phyloP scores from a whole-genome alignment of 2,113 vertebrate genomes.

The Tretioscincus oriximinensis region DNA sequence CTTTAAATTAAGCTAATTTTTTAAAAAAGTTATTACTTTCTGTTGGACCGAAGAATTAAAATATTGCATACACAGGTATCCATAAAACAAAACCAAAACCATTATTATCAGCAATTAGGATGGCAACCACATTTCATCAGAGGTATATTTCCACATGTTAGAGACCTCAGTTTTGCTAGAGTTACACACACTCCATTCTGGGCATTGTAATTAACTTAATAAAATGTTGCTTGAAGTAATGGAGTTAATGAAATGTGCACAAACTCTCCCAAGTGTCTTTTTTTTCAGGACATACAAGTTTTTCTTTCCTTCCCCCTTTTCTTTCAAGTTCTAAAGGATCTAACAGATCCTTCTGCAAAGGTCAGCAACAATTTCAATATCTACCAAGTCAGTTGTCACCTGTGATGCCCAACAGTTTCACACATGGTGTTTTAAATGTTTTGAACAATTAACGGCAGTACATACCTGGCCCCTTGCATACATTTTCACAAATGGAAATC shows the following conservation, averaged over 20 bases:
- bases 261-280: conserved; percentile 34
- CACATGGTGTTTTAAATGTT: conserved; percentile 57
- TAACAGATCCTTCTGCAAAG: conserved; percentile 54
- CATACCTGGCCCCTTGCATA: conserved; percentile 48
- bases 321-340: conserved; percentile 32
- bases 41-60: too few species aligned
- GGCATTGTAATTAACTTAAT: conserved; percentile 1
- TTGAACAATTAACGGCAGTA: conserved; percentile 53
- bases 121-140: too few species aligned
- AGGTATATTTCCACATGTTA: too few species aligned
- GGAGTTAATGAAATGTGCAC: conserved; percentile 36
- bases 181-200: neutral
- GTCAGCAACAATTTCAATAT: conserved; percentile 46
- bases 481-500: conserved; percentile 61
- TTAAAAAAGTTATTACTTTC: too few species aligned
- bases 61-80: too few species aligned
- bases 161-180: neutral
- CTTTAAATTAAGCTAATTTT: too few species aligned
- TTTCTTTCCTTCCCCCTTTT: conserved; percentile 6
- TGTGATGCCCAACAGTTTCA: conserved; percentile 62
- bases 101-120: too few species aligned
- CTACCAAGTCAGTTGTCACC: conserved; percentile 58
- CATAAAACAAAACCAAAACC: too few species aligned
- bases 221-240: neutral
- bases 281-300: conserved; percentile 14